phyloP scores from a whole-genome alignment of 2,113 vertebrate genomes.

The Chloroceryle aenea region DNA sequence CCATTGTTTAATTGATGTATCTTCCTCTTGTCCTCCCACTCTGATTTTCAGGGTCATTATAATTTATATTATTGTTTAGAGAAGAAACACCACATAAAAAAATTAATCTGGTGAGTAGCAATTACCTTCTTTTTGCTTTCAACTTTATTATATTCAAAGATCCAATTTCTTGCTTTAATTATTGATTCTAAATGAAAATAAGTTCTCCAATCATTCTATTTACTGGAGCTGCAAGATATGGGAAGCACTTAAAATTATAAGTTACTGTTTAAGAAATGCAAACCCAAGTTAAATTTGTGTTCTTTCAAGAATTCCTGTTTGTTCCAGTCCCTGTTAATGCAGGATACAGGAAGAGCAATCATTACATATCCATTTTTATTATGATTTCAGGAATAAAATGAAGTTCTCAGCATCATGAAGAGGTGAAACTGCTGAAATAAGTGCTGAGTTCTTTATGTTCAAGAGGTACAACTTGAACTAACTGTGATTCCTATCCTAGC shows the following conservation, averaged over 20 bases:
- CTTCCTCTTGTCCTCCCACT: not conserved
- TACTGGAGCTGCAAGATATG: accelerated
- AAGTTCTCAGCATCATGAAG: not conserved
- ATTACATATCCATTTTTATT: not conserved
- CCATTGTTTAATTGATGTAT: not conserved
- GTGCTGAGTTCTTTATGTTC: not conserved
- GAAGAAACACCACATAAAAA: not conserved
- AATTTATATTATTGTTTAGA: not conserved
- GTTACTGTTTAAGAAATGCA: not conserved
- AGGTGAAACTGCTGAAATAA: not conserved
- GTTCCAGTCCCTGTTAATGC: not conserved
- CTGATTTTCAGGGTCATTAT: not conserved
- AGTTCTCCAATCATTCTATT: not conserved
- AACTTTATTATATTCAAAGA: not conserved
- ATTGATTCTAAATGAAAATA: not conserved
- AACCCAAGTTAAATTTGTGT: not conserved
- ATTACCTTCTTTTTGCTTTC: not conserved
- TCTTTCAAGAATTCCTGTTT: not conserved
- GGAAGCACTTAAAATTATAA: not conserved
- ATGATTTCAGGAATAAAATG: not conserved
- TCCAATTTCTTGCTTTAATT: not conserved
- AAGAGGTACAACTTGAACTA: not conserved
- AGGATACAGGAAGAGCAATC: not conserved
- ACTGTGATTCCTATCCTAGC: not conserved
- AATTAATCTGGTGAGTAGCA: not conserved